Percentiles rank a stretch among this genome's conserved stretches.
phyloP scores from a whole-genome alignment of 2,797 vertebrate genomes.

The Chelonia mydas region DNA sequence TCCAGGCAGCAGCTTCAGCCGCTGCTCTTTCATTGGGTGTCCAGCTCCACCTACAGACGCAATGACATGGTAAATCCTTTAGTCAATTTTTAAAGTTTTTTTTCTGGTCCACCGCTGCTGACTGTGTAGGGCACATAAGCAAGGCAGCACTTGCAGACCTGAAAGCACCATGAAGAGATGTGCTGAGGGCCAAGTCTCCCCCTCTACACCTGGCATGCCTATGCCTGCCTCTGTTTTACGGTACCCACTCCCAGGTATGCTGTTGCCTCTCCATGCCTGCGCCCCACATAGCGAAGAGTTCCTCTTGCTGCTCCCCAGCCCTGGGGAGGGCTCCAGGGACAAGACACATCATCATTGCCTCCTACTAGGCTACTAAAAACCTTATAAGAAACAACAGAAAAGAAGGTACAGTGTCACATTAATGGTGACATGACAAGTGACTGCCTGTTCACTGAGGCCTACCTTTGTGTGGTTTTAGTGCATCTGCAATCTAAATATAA shows the following conservation, averaged over 20 bases:
- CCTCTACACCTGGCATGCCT: background rate
- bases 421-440: background rate
- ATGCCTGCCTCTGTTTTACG: background rate
- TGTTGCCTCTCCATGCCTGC: background rate
- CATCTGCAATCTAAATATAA: background rate
- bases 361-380: background rate
- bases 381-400: background rate
- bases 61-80: no score
- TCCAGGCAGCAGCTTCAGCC: no score
- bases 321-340: background rate
- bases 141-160: background rate
- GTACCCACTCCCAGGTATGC: background rate
- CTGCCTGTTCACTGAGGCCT: background rate
- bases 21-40: no score
- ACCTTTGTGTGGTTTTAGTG: background rate
- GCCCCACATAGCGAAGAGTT: background rate
- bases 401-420: background rate
- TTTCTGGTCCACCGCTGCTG: no score
- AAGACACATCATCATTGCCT: background rate
- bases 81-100: no score
- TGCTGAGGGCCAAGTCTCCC: background rate
- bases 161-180: background rate
- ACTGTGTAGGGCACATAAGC: fast-evolving
- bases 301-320: background rate
- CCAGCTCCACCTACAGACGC: no score